A percentile compares a stretch with the other conserved stretches of the same genome.
phyloP scores from a whole-genome alignment of 2,797 vertebrate species.

The Muscicapa comitata region DNA sequence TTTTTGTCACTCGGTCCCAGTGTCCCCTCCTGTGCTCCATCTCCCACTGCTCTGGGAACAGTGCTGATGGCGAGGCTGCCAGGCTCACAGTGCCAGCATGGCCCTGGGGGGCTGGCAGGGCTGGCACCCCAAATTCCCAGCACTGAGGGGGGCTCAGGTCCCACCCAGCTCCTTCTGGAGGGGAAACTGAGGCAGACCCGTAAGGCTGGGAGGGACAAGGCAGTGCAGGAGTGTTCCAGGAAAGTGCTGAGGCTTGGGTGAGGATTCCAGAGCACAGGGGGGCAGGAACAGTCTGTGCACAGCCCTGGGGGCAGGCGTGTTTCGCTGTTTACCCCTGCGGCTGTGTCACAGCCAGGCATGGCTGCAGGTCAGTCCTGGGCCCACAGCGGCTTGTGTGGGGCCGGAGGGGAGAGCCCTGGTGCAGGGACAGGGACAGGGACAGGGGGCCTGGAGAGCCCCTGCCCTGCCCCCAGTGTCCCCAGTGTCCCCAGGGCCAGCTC shows the following conservation, averaged over 20 bases:
- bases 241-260: background rate
- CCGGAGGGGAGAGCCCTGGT: background rate
- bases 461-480: background rate
- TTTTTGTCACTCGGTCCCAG: accelerated
- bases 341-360: background rate
- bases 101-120: background rate
- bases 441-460: background rate
- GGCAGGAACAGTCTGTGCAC: background rate
- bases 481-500: accelerated
- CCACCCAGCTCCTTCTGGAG: background rate
- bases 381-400: too few species aligned
- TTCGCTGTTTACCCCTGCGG: background rate
- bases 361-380: background rate
- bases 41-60: accelerated
- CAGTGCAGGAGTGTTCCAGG: accelerated
- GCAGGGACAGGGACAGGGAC: background rate
- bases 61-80: background rate
- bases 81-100: accelerated
- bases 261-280: background rate
- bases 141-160: background rate
- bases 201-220: background rate
- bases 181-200: background rate
- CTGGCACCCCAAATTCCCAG: background rate
- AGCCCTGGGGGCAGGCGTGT: background rate
- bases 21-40: accelerated